Percentiles rank a stretch among this genome's conserved stretches.
Evolutionary conservation across 2,113 vertebrate genomes (phyloP).

Genomic region (Leptocoma aspasia): DNA sequence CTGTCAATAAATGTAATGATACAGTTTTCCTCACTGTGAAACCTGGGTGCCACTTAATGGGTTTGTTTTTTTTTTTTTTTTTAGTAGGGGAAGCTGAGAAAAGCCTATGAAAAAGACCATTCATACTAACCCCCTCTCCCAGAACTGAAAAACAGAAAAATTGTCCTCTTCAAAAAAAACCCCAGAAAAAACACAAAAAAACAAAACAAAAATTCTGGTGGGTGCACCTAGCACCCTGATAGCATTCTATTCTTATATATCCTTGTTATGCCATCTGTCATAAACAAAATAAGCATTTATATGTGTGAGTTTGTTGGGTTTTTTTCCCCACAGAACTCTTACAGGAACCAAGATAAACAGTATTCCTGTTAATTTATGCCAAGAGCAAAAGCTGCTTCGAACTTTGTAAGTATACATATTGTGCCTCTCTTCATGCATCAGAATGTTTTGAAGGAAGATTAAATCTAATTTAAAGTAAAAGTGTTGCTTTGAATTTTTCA

Average conservation of each 20-base stretch:
- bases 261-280: neutral
- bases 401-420: constrained; percentile 81
- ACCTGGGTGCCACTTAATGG: neutral
- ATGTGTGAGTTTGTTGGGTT: rapidly evolving
- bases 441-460: neutral
- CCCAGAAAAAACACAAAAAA: neutral
- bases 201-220: neutral
- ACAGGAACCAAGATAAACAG: constrained; percentile 91
- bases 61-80: no score
- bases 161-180: neutral
- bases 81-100: neutral
- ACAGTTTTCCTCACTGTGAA: neutral
- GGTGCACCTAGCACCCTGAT: neutral
- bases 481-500: neutral
- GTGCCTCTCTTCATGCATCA: neutral
- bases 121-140: neutral
- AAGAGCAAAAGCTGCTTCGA: constrained; percentile 87
- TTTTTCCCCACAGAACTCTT: constrained; percentile 78
- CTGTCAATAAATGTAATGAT: neutral
- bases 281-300: neutral
- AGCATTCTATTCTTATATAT: neutral
- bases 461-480: neutral
- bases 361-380: constrained; percentile 85
- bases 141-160: neutral
- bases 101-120: neutral